Percentiles rank a stretch among this genome's conserved stretches.
phyloP scores from a whole-genome alignment of 2,888 invertebrate genomes.

The Acrocera orbiculus region DNA sequence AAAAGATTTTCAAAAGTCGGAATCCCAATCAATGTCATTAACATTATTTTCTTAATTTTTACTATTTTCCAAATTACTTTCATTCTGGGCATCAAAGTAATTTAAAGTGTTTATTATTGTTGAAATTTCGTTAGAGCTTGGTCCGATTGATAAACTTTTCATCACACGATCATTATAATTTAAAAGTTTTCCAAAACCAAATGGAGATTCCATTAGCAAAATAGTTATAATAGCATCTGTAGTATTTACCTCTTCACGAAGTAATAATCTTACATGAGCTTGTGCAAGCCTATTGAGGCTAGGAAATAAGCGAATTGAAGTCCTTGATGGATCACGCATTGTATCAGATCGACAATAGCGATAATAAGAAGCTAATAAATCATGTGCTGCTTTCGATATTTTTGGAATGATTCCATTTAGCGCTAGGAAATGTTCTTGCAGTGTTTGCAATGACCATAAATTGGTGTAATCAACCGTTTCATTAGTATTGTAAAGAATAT shows the following conservation, averaged over 20 bases:
- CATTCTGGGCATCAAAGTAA: no score
- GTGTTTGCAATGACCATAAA: constrained; percentile 36
- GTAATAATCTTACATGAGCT: constrained; percentile 77
- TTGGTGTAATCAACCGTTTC: constrained; percentile 7
- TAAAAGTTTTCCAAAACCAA: constrained; percentile 13
- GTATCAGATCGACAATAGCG: constrained; percentile 50
- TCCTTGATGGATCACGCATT: constrained; percentile 54
- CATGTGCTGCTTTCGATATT: constrained; percentile 50
- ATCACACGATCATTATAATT: constrained; percentile 9
- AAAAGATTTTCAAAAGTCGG: no score
- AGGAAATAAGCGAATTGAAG: constrained; percentile 71
- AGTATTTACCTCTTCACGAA: constrained; percentile 47
- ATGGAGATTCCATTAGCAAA: constrained; percentile 42
- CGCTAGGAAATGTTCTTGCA: constrained; percentile 56
- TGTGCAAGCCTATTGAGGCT: constrained; percentile 72
- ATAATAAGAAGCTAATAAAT: constrained; percentile 57
- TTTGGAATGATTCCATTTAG: constrained; percentile 49
- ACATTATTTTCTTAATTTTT: no score
- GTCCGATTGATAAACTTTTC: constrained; percentile 11
- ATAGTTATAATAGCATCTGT: constrained; percentile 68
- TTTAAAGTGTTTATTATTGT: no score
- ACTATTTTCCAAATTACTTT: no score
- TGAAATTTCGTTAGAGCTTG: no score
- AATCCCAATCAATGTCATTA: no score
- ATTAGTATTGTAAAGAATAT: constrained; percentile 32